Evolutionary conservation across 2,113 vertebrate genomes (phyloP).

Genomic region (Columbina picui): DNA sequence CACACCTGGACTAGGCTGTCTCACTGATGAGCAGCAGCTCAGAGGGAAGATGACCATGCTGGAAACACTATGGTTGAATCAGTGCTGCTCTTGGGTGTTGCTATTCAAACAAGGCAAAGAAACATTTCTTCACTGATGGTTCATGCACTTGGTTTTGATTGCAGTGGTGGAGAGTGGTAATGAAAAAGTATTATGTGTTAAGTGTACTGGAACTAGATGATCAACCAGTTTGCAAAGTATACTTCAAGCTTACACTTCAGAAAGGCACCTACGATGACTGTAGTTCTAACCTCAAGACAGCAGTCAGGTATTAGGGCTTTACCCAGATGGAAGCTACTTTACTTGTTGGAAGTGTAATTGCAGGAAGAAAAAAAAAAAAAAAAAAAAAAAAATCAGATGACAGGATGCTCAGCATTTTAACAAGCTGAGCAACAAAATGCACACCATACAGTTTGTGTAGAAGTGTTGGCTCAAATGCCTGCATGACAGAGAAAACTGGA

Average conservation of each 20-base stretch:
- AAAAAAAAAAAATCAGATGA: neutral
- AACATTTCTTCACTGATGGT: neutral
- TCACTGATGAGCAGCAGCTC: neutral
- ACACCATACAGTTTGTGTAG: neutral
- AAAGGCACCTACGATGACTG: neutral
- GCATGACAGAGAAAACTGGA: neutral
- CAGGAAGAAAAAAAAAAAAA: neutral
- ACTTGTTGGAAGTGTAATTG: neutral
- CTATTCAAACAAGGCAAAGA: neutral
- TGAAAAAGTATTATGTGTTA: neutral
- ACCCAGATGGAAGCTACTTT: neutral
- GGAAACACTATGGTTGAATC: neutral
- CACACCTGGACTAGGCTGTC: neutral
- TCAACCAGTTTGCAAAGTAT: neutral
- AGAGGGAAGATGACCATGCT: rapidly evolving
- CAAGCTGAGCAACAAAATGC: neutral
- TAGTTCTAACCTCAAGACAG: neutral
- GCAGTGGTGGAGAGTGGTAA: neutral
- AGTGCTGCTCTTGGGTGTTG: neutral
- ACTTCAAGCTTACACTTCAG: neutral
- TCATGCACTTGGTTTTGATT: neutral
- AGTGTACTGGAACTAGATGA: neutral
- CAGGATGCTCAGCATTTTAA: neutral
- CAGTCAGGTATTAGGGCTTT: neutral
- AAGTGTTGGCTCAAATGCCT: neutral